Evolutionary conservation across 2,797 vertebrate species (phyloP).

Genomic region (Podarcis siculus): DNA sequence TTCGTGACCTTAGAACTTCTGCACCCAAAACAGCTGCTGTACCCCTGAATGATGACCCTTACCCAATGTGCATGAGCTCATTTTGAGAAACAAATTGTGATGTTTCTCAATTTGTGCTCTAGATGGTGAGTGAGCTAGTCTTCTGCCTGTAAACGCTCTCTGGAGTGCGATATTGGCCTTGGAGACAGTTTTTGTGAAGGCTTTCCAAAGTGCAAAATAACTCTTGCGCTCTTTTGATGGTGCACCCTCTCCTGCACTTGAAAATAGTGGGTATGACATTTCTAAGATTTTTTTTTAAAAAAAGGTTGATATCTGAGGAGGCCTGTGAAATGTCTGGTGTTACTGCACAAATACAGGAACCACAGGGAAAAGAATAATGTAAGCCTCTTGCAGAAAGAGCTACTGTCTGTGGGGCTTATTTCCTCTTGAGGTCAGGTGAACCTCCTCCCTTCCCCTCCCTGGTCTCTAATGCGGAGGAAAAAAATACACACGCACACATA

Average conservation of each 20-base stretch:
- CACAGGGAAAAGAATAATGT: neutral
- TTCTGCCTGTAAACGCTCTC: neutral
- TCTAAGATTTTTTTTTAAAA: neutral
- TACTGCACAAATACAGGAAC: neutral
- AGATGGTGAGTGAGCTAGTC: neutral
- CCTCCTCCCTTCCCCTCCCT: neutral
- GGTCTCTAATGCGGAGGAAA: constrained; percentile 16
- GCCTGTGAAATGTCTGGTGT: neutral
- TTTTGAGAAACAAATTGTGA: too few species aligned
- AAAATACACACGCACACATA: constrained; percentile 64
- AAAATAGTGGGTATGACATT: neutral
- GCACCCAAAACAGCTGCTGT: too few species aligned
- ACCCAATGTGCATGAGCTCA: too few species aligned
- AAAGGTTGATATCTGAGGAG: neutral
- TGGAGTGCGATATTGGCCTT: neutral
- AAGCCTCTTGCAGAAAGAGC: constrained; percentile 22
- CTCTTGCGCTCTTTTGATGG: neutral
- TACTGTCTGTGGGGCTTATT: constrained; percentile 21
- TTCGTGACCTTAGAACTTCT: neutral
- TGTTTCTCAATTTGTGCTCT: neutral
- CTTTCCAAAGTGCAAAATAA: neutral
- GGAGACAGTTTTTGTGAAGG: neutral
- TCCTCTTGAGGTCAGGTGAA: constrained; percentile 44
- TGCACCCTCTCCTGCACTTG: neutral
- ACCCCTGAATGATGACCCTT: too few species aligned